Base-by-base conservation (phyloP, 2,113 vertebrate genomes). In the Misgurnus mizolepis region DNA sequence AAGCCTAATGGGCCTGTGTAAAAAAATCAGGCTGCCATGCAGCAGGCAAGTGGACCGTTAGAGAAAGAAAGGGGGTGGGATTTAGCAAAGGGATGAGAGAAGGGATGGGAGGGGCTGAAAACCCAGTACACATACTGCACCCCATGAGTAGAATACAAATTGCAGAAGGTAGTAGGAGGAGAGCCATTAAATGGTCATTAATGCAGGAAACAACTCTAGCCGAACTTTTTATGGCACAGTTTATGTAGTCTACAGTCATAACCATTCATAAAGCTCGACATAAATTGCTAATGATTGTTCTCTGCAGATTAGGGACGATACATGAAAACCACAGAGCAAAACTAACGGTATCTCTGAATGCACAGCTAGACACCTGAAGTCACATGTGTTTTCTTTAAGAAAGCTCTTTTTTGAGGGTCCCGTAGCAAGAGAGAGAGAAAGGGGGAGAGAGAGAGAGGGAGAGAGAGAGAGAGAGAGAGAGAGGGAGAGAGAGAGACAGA, bases 221-320 rank as follows among this genome's bases (percentile, higher is more conserved):
- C 70, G 18, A 84, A 84, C 56, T 77, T 84, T 81, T 68, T 74
- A 83, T 66, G 10, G 62, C 66, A 65, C 39, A 27, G 55, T 77
- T 86, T 82, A 84, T 80, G 69, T 73, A 70, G 71, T 82, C 77
- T 67, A 62, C 62, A 79, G 72, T 82, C 71, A 83, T 83, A 81
- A 84, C 77, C 78, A 82, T 86, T 76, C 70, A 84, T 86, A 83
- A 81, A 86, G 55, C 69, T 64, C 15, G 80, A 82, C 79, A 79
- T 86, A 80, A 82, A 79, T 77, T 82, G 79, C 82, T 77, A 84
- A 81, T 85, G 81, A 82, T 79, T 72, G 71, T 80, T 64, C 82
- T 71, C 82, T 71, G 79, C 73, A 61, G 76, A 85, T 83, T 81
- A 85, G 75, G 69, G 60, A 79, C 65, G 43, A 77, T 77, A 45